Conservation (phyloP, 2,797 vertebrate species). For the Cyclopterus lumpus region DNA sequence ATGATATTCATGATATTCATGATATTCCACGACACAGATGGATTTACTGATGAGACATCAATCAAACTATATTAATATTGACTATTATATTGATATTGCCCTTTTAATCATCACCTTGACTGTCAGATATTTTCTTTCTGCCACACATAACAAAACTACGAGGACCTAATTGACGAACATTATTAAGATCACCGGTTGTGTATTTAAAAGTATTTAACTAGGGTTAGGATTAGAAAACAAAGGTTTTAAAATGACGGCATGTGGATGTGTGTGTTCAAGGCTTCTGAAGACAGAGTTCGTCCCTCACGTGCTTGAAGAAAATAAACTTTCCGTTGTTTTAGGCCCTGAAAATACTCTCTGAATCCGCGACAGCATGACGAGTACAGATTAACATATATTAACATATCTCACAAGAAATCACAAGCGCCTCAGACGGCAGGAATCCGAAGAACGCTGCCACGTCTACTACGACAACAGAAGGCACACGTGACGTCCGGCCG, state of each 20-base stretch:
- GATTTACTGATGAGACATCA: not conserved
- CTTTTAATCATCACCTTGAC: not conserved
- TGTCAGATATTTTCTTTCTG: not conserved
- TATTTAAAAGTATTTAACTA: not conserved
- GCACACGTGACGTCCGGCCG: slow-evolving; percentile 5
- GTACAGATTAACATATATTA: slow-evolving; percentile 1
- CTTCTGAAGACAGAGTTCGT: not conserved
- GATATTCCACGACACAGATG: not conserved
- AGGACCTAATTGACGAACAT: not conserved
- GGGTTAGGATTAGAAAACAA: no score
- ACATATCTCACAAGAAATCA: no score
- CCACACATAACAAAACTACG: not conserved
- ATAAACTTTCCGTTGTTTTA: no score
- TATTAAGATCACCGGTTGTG: not conserved
- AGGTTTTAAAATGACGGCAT: not conserved
- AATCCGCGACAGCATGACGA: slow-evolving; percentile 40
- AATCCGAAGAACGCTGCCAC: slow-evolving; percentile 59
- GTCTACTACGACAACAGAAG: slow-evolving; percentile 43
- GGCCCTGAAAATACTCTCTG: not conserved
- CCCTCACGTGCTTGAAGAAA: not conserved
- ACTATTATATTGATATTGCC: not conserved
- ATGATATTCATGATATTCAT: no score
- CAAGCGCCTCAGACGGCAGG: slow-evolving; percentile 48
- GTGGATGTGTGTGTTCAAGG: not conserved
- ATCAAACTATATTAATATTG: not conserved